Percentiles rank a stretch among this genome's conserved stretches.
Evolutionary conservation across 2,113 vertebrate species (phyloP).

Genomic region (Trachemys scripta): DNA sequence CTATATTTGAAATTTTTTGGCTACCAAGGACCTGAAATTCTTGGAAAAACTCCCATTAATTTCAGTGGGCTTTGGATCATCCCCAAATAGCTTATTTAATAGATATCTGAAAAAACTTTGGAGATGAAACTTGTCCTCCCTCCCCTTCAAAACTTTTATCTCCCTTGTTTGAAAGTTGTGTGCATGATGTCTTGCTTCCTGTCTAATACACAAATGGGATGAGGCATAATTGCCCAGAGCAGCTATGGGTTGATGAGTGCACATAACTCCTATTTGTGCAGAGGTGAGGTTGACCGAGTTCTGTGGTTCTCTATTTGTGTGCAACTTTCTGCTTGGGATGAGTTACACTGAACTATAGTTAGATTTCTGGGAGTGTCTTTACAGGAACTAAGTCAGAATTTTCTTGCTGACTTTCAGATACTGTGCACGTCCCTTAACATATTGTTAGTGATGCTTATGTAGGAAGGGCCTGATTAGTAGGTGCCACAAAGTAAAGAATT

Average conservation of each 20-base stretch:
- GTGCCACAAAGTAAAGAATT: not conserved
- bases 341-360: not conserved
- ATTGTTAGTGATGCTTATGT: not conserved
- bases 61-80: constrained; percentile 41
- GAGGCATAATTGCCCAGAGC: not conserved
- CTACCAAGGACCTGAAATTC: not conserved
- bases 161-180: not conserved
- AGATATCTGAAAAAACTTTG: not conserved
- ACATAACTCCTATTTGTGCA: not conserved
- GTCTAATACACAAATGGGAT: not conserved
- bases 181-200: not conserved
- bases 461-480: not conserved
- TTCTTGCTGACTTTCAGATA: not conserved
- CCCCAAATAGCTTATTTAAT: not conserved
- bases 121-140: not conserved
- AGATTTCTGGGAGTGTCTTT: not conserved
- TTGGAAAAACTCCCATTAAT: constrained; percentile 14
- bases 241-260: not conserved
- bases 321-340: not conserved
- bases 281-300: not conserved
- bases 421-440: not conserved
- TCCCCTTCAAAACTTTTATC: not conserved
- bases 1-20: not conserved
- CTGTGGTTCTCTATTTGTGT: not conserved
- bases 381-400: not conserved